phyloP scores from a whole-genome alignment of 1,140 invertebrate species.

The Aradophagus sp. region DNA sequence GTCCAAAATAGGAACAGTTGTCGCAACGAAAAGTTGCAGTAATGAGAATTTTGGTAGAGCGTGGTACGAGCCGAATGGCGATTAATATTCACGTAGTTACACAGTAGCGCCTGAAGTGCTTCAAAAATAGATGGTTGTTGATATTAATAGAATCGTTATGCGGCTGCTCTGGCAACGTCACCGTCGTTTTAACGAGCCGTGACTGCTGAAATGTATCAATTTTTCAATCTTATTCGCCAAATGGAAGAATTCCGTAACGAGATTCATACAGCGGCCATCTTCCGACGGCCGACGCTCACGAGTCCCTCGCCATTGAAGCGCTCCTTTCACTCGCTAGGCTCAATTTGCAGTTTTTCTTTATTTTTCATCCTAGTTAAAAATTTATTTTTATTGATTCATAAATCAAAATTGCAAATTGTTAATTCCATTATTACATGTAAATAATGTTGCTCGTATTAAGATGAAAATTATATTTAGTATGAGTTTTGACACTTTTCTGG shows the following conservation, averaged over 20 bases:
- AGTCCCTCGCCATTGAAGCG: constrained; percentile 53
- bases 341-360: neutral
- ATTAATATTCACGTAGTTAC: constrained; percentile 71
- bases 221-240: constrained; percentile 66
- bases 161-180: constrained; percentile 59
- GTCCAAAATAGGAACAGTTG: constrained; percentile 31
- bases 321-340: constrained; percentile 9
- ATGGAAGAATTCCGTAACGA: constrained; percentile 58
- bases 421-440: too few relatives aligned
- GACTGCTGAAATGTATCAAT: constrained; percentile 69
- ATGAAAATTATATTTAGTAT: too few relatives aligned
- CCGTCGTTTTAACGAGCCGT: constrained; percentile 68
- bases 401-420: too few relatives aligned
- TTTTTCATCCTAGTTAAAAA: too few relatives aligned
- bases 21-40: constrained; percentile 39
- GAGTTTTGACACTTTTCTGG: too few relatives aligned
- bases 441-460: too few relatives aligned
- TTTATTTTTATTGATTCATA: too few relatives aligned
- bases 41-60: constrained; percentile 61
- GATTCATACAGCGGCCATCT: constrained; percentile 62
- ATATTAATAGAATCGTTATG: constrained; percentile 70
- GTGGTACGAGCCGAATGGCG: constrained; percentile 61
- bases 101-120: constrained; percentile 58
- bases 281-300: constrained; percentile 68
- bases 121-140: constrained; percentile 61